Conservation (phyloP, 2,888 invertebrate species). For the Clunio marinus region DNA sequence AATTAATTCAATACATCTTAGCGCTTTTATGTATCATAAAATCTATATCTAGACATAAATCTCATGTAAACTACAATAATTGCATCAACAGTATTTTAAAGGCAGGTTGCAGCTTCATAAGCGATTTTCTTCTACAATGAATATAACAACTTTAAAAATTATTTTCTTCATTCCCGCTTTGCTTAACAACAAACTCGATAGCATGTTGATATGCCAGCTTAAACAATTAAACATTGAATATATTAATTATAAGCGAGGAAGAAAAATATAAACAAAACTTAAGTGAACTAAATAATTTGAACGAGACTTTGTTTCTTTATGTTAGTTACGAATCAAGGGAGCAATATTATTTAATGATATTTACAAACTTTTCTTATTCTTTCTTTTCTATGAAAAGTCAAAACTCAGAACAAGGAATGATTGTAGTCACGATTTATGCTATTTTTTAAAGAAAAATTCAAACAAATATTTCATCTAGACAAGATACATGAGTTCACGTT, state of each 20-base stretch:
- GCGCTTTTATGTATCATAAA: slow-evolving; percentile 14
- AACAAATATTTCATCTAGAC: slow-evolving; percentile 35
- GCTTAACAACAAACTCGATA: slow-evolving; percentile 21
- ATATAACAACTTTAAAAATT: no score
- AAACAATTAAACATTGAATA: slow-evolving; percentile 39
- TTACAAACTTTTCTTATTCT: slow-evolving; percentile 8
- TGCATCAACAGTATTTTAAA: slow-evolving; percentile 30
- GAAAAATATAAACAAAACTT: neutral
- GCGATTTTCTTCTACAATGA: neutral
- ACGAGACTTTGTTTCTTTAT: neutral
- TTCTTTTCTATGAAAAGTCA: no score
- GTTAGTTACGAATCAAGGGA: neutral
- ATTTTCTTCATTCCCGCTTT: neutral
- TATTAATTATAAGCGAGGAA: slow-evolving; percentile 33
- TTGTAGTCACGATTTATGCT: slow-evolving; percentile 29
- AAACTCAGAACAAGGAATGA: neutral
- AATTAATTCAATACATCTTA: neutral
- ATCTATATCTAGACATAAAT: slow-evolving; percentile 32
- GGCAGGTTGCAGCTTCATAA: slow-evolving; percentile 34
- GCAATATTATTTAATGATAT: slow-evolving; percentile 30
- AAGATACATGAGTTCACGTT: slow-evolving; percentile 29
- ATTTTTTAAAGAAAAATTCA: slow-evolving; percentile 8
- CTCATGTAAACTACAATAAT: slow-evolving; percentile 2
- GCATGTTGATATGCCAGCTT: slow-evolving; percentile 38
- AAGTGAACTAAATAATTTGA: neutral